phyloP scores from a whole-genome alignment of 1,140 invertebrate genomes.

The Procambarus clarkii region DNA sequence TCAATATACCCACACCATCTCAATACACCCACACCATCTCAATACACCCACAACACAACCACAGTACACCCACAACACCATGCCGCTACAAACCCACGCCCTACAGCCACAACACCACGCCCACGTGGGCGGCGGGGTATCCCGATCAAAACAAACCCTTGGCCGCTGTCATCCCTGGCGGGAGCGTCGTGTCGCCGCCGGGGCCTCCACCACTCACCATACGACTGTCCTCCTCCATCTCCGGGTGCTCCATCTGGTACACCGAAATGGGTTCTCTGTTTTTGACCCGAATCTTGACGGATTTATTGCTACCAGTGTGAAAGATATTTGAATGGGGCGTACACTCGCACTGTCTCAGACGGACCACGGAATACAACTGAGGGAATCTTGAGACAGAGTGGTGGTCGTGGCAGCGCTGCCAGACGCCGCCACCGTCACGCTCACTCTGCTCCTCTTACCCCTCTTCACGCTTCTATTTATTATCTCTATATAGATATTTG shows the following conservation, averaged over 20 bases:
- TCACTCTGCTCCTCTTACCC: neutral
- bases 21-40: too few species aligned
- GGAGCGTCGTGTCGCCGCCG: neutral
- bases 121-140: neutral
- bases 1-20: too few species aligned
- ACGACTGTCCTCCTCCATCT: constrained; percentile 34
- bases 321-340: neutral
- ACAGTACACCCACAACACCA: too few species aligned
- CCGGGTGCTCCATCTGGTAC: constrained; percentile 87
- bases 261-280: constrained; percentile 89
- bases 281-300: constrained; percentile 93
- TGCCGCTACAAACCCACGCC: neutral
- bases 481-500: neutral
- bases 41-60: too few species aligned
- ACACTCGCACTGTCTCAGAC: constrained; percentile 31
- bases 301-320: constrained; percentile 74
- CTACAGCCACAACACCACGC: neutral
- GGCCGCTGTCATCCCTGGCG: neutral
- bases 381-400: neutral
- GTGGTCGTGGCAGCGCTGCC: constrained; percentile 2
- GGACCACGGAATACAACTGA: constrained; percentile 45
- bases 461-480: neutral
- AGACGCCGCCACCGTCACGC: constrained; percentile 14
- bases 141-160: neutral
- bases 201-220: constrained; percentile 12